A percentile compares a stretch with the other conserved stretches of the same genome.
Evolutionary conservation across 35 echinoderm and acorn worm genomes (phyloP).

Genomic region (Heliocidaris erythrogramma): DNA sequence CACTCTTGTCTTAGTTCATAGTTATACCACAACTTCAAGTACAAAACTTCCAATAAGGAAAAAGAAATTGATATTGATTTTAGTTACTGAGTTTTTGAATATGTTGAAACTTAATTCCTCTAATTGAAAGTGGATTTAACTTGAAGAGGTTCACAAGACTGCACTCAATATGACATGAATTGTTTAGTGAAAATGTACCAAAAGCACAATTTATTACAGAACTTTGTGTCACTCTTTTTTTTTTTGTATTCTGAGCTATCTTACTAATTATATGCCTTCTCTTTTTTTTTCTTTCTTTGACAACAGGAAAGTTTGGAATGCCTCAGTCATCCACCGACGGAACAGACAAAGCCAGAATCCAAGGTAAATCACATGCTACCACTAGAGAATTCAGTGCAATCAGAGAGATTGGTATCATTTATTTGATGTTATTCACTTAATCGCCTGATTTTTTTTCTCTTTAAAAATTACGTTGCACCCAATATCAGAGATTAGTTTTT

Average conservation of each 20-base stretch:
- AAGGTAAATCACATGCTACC: neutral
- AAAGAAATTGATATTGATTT: neutral
- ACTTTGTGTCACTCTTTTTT: neutral
- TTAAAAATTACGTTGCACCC: neutral
- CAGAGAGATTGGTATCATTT: neutral
- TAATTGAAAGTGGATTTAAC: too few species aligned
- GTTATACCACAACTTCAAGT: neutral
- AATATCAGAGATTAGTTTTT: neutral
- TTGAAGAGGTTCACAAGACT: too few species aligned
- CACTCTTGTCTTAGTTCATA: neutral
- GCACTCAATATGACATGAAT: too few species aligned
- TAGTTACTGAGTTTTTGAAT: neutral
- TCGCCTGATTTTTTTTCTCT: neutral
- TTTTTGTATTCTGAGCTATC: neutral
- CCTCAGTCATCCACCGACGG: neutral
- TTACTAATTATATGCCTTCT: neutral
- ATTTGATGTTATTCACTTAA: neutral
- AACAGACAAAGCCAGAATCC: slow-evolving; percentile 16
- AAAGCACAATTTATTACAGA: too few species aligned
- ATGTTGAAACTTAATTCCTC: neutral
- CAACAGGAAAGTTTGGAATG: slow-evolving; percentile 29
- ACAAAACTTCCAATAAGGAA: neutral
- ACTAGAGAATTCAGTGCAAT: neutral
- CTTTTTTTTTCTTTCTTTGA: neutral
- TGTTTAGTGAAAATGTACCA: too few species aligned